Evolutionary conservation across 2,113 vertebrate genomes (phyloP).

Genomic region (mouse (Mus musculus)): DNA sequence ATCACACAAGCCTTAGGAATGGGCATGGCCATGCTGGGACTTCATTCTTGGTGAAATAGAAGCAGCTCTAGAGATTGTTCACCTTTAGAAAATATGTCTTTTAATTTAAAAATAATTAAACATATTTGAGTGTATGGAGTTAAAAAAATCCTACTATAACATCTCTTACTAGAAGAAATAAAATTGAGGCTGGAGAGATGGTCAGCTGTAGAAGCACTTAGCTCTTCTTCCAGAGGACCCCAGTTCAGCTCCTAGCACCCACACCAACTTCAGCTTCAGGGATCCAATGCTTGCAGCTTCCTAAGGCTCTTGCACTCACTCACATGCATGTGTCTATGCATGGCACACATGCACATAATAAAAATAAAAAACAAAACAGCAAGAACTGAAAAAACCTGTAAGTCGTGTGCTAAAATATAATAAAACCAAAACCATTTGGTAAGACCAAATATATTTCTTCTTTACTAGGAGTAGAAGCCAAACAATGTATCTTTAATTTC

Average conservation of each 20-base stretch:
- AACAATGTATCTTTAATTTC: neutral
- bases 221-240: neutral
- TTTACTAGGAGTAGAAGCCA: neutral
- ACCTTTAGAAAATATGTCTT: neutral
- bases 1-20: too few relatives aligned
- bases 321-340: neutral
- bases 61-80: neutral
- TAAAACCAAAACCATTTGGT: neutral
- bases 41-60: neutral
- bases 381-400: constrained; percentile 6
- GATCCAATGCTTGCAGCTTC: neutral
- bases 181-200: neutral
- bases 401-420: neutral
- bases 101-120: neutral
- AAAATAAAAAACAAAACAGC: neutral
- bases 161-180: neutral
- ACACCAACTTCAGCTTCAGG: neutral
- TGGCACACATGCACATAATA: neutral
- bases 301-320: neutral
- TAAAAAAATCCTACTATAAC: neutral
- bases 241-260: neutral
- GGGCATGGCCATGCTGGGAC: neutral
- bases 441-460: neutral
- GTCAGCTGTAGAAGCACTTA: neutral
- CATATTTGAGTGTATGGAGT: neutral